A percentile compares a stretch with the other conserved stretches of the same genome.
Evolutionary conservation across 2,113 vertebrate species (phyloP).

Genomic region (Hirundichthys speculiger): DNA sequence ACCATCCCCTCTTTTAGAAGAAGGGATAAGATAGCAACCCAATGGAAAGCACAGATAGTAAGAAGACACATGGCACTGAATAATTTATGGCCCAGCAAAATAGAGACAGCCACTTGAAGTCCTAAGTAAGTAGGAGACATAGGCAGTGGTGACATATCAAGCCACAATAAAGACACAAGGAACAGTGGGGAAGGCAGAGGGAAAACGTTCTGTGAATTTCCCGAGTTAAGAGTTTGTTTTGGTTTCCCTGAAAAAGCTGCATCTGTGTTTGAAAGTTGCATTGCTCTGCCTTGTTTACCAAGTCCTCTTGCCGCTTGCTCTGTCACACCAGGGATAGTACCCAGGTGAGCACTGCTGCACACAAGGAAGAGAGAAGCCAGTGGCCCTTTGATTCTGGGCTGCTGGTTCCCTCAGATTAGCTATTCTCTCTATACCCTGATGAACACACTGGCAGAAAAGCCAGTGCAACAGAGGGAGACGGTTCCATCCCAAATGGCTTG

Average conservation of each 20-base stretch:
- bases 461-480: slow-evolving; percentile 66
- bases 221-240: slow-evolving; percentile 83
- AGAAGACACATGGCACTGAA: slow-evolving; percentile 82
- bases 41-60: slow-evolving; percentile 79
- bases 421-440: slow-evolving; percentile 79
- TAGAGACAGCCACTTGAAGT: slow-evolving; percentile 84
- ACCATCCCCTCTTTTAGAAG: slow-evolving; percentile 79
- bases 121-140: slow-evolving; percentile 83
- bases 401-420: slow-evolving; percentile 77
- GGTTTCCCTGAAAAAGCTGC: slow-evolving; percentile 76
- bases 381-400: slow-evolving; percentile 77
- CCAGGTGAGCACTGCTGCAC: slow-evolving; percentile 73
- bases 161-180: slow-evolving; percentile 83
- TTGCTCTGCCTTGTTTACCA: slow-evolving; percentile 84
- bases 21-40: slow-evolving; percentile 80
- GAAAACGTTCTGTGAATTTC: slow-evolving; percentile 75
- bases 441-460: slow-evolving; percentile 74
- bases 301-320: slow-evolving; percentile 75
- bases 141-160: slow-evolving; percentile 86
- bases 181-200: slow-evolving; percentile 74
- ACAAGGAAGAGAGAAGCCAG: slow-evolving; percentile 74
- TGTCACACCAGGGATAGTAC: slow-evolving; percentile 77
- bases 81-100: slow-evolving; percentile 84
- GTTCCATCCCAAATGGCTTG: slow-evolving; percentile 68
- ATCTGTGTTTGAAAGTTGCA: slow-evolving; percentile 80